Evolutionary conservation across 1,140 invertebrate species (phyloP).

Genomic region (Drosophila tani): DNA sequence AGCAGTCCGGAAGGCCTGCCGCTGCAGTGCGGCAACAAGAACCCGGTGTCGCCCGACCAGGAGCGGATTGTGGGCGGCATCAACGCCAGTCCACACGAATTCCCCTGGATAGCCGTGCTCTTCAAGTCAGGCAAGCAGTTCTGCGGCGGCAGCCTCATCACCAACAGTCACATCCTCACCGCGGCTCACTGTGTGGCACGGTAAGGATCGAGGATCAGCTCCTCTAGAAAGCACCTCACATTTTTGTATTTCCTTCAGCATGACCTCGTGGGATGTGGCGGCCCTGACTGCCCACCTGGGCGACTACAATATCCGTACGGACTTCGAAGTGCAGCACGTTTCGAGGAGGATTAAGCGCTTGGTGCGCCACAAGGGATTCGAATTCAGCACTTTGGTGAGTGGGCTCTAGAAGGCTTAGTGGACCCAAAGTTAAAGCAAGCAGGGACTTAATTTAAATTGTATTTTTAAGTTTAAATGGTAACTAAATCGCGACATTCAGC

Average conservation of each 20-base stretch:
- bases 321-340: constrained; percentile 90
- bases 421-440: too few relatives aligned
- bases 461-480: too few relatives aligned
- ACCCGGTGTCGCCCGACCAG: constrained; percentile 85
- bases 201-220: constrained; percentile 86
- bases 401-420: too few relatives aligned
- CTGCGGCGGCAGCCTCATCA: constrained; percentile 93
- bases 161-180: constrained; percentile 94
- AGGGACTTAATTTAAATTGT: too few relatives aligned
- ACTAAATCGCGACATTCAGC: too few relatives aligned
- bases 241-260: constrained; percentile 86
- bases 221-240: neutral
- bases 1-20: constrained; percentile 62
- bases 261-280: constrained; percentile 95
- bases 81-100: constrained; percentile 92
- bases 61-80: constrained; percentile 93
- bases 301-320: constrained; percentile 92
- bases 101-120: constrained; percentile 94
- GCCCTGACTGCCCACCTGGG: constrained; percentile 92
- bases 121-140: constrained; percentile 94
- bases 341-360: constrained; percentile 92
- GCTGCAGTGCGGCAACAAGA: constrained; percentile 71
- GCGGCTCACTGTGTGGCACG: constrained; percentile 96
- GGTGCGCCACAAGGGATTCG: constrained; percentile 93
- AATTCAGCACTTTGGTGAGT: constrained; percentile 91